phyloP scores from a whole-genome alignment of 1,140 invertebrate species.

The Lepidostoma basale region DNA sequence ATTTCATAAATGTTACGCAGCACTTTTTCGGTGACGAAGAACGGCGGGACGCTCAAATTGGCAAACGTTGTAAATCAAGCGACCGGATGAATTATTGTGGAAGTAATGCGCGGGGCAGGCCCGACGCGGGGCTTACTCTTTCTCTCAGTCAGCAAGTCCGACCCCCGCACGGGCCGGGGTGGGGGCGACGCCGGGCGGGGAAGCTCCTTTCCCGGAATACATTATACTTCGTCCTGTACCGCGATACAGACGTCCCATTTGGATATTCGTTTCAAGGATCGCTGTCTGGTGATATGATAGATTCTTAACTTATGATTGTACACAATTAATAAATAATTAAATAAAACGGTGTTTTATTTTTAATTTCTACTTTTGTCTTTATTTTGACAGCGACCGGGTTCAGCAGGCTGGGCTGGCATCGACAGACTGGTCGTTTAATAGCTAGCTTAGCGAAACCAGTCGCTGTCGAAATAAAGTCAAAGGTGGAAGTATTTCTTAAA shows the following conservation, averaged over 20 bases:
- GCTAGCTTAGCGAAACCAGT: no score
- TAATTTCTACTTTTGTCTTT: no score
- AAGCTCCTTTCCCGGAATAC: not conserved
- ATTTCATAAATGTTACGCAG: slow-evolving; percentile 29
- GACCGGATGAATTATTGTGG: slow-evolving; percentile 41
- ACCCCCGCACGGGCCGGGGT: not conserved
- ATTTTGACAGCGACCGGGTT: no score
- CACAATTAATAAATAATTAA: no score
- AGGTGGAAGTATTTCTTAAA: no score
- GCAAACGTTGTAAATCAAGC: slow-evolving; percentile 43
- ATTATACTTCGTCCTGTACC: not conserved
- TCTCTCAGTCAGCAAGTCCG: slow-evolving; percentile 34
- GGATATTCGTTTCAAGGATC: no score
- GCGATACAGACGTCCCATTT: not conserved
- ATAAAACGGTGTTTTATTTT: no score
- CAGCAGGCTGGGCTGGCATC: no score
- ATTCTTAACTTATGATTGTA: no score
- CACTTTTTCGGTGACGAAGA: slow-evolving; percentile 25
- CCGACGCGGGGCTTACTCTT: slow-evolving; percentile 5
- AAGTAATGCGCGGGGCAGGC: slow-evolving; percentile 39
- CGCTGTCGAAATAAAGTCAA: no score
- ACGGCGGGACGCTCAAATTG: slow-evolving; percentile 34
- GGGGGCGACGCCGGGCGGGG: not conserved
- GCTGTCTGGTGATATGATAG: no score
- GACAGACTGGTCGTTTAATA: no score